These are phyloP conservation scores for Mallotus villosus DNA, from an alignment of 2,797 vertebrate species.

Conservation along the genomic window DNA sequence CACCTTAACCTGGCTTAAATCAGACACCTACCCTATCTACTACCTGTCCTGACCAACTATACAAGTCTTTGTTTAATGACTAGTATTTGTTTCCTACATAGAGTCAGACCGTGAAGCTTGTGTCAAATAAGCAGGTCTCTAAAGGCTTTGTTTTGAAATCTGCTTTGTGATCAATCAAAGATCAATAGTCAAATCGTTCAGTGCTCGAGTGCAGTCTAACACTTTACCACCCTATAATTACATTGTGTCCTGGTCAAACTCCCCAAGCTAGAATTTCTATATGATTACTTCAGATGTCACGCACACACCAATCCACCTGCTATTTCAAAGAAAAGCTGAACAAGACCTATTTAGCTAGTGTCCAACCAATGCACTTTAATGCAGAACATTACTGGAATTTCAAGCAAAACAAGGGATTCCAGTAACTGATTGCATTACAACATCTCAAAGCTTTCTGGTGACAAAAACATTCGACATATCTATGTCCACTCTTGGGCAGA, in stretches of 20 bases:
- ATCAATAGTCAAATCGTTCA: conserved; percentile 55
- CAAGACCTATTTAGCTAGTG: conserved; percentile 2
- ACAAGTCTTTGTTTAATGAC: background rate
- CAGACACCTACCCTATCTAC: background rate
- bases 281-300: conserved; percentile 47
- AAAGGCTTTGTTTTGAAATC: conserved; percentile 27
- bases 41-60: conserved; percentile 1
- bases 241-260: conserved; percentile 61
- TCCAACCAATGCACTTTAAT: conserved; percentile 9
- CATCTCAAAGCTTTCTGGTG: conserved; percentile 35
- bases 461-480: conserved; percentile 53
- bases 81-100: conserved; percentile 10
- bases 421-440: conserved; percentile 37
- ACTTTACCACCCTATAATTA: conserved; percentile 58
- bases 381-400: background rate
- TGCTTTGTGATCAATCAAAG: conserved; percentile 59
- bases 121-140: conserved; percentile 33
- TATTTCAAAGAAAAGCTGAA: conserved; percentile 26
- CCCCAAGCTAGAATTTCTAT: conserved; percentile 44
- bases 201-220: conserved; percentile 58
- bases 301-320: conserved; percentile 49
- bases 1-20: background rate
- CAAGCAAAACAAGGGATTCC: conserved; percentile 38
- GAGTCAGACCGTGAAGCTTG: conserved; percentile 43
- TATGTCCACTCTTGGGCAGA: conserved; percentile 34